phyloP scores from a whole-genome alignment of 2,113 vertebrate genomes.

The Melanostigma gelatinosum region DNA sequence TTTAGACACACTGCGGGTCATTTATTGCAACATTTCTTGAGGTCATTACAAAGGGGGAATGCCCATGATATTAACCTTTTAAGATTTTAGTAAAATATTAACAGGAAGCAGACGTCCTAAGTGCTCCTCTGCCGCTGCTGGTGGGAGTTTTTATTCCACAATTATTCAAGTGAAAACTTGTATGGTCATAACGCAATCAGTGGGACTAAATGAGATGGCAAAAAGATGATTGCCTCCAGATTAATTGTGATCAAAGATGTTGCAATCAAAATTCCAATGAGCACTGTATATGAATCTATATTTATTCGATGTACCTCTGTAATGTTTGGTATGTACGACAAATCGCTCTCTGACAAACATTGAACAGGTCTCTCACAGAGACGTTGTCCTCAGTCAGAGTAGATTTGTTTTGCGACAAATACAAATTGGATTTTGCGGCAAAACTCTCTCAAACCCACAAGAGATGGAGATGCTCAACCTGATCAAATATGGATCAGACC shows the following conservation, averaged over 20 bases:
- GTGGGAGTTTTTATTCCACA: background rate
- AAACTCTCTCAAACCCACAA: constrained; percentile 30
- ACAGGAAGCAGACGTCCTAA: background rate
- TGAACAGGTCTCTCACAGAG: background rate
- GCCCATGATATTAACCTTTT: constrained; percentile 17
- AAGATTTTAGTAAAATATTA: constrained; percentile 2
- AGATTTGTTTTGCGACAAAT: constrained; percentile 43
- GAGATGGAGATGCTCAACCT: constrained; percentile 16
- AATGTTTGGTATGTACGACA: background rate
- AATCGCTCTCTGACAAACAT: constrained; percentile 21
- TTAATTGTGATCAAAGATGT: constrained; percentile 22
- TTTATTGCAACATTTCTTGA: constrained; percentile 30
- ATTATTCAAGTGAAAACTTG: constrained; percentile 21
- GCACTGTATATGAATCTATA: constrained; percentile 4
- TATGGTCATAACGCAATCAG: constrained; percentile 10
- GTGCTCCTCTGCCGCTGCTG: background rate
- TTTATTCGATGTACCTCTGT: constrained; percentile 13
- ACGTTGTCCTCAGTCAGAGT: background rate
- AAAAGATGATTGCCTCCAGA: constrained; percentile 1
- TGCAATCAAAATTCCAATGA: constrained; percentile 60
- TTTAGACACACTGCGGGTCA: constrained; percentile 25
- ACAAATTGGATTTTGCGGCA: constrained; percentile 51
- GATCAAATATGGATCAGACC: constrained; percentile 33
- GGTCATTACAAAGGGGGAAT: constrained; percentile 33
- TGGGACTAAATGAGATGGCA: background rate